These are phyloP conservation scores for Hippasteria phrygiana DNA, from an alignment of 53 echinoderm and acorn worm genomes.

Conservation along the genomic window DNA sequence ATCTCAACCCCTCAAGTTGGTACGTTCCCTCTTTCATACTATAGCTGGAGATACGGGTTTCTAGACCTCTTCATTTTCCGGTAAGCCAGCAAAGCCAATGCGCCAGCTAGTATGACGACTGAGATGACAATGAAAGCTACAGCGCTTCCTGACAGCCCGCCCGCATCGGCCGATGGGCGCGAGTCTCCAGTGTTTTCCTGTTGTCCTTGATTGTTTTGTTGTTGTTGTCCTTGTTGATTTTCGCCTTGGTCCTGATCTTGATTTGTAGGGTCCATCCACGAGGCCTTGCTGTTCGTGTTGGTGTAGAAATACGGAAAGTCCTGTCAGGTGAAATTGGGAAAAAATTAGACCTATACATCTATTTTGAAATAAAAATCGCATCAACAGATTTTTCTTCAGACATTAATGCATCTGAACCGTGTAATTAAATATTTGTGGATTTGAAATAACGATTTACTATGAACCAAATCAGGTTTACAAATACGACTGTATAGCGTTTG, in stretches of 20 bases:
- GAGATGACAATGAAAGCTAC: constrained; percentile 22
- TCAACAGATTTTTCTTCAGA: no score
- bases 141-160: constrained; percentile 24
- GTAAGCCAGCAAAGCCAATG: neutral
- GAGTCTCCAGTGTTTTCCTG: neutral
- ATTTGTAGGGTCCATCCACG: constrained; percentile 19
- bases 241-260: neutral
- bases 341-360: neutral
- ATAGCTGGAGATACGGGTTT: neutral
- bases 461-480: neutral
- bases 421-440: neutral
- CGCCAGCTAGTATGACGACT: neutral
- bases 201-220: constrained; percentile 13
- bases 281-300: constrained; percentile 72
- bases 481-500: no score
- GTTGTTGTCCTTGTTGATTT: neutral
- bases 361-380: neutral
- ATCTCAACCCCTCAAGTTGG: no score
- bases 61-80: neutral
- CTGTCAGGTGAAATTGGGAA: constrained; percentile 25
- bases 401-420: no score
- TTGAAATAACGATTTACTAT: neutral
- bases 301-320: constrained; percentile 82
- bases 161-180: neutral
- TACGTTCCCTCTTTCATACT: no score